These are phyloP conservation scores for Acanthurus lineatus DNA, from an alignment of 2,797 vertebrate species.

Conservation along the genomic window DNA sequence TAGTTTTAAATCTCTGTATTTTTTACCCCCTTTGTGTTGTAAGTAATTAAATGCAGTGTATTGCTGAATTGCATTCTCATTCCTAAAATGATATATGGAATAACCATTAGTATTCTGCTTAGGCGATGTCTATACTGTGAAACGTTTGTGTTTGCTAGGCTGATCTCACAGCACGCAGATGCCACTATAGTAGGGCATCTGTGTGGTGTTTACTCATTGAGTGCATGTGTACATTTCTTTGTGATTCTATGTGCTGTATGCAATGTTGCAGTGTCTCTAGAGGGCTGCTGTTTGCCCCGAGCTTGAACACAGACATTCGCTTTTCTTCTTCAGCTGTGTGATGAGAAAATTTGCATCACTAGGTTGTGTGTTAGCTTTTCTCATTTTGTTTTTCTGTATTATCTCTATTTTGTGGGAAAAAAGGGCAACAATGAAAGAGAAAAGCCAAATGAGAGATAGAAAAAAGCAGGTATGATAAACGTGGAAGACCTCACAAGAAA, in stretches of 20 bases:
- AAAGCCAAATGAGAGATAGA: not conserved
- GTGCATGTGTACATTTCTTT: conserved; percentile 4
- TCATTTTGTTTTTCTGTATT: not conserved
- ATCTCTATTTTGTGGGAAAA: not conserved
- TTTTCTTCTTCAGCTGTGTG: not conserved
- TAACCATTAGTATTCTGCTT: conserved; percentile 26
- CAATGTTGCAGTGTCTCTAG: not conserved
- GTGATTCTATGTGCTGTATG: not conserved
- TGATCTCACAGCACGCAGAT: conserved; percentile 31
- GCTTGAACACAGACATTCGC: not conserved
- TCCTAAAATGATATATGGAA: not conserved
- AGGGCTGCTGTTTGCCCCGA: conserved; percentile 4
- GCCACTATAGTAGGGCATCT: conserved; percentile 12
- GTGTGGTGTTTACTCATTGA: conserved; percentile 27
- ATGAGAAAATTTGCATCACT: not conserved
- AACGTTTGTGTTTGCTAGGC: conserved; percentile 31
- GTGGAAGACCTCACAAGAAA: no score
- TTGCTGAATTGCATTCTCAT: not conserved
- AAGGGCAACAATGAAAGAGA: not conserved
- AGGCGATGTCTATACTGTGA: conserved; percentile 2
- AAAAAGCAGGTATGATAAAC: not conserved
- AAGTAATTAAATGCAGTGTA: not conserved
- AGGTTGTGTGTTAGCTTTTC: not conserved
- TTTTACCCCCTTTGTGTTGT: not conserved
- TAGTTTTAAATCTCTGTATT: conserved; percentile 9